Conservation (phyloP, 2,797 vertebrate species). For the Melanotaenia trifasciata region DNA sequence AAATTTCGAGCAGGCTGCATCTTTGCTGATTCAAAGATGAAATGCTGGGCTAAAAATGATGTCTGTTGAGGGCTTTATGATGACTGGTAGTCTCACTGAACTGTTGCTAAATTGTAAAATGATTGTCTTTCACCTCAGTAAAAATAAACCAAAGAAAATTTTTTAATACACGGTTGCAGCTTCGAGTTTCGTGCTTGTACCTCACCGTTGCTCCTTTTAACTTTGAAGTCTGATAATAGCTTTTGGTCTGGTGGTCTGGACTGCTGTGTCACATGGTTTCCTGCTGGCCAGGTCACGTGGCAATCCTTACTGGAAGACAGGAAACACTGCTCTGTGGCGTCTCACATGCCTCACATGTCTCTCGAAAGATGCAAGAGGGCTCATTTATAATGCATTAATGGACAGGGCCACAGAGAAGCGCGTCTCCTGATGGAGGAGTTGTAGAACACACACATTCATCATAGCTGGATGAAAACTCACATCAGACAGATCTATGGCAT, state of each 20-base stretch:
- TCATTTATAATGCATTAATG: slow-evolving; percentile 81
- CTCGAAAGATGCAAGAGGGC: slow-evolving; percentile 60
- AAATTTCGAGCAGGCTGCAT: slow-evolving; percentile 1
- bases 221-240: slow-evolving; percentile 10
- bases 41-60: neutral
- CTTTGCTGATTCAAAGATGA: slow-evolving; percentile 1
- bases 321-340: slow-evolving; percentile 73
- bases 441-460: slow-evolving; percentile 65
- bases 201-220: slow-evolving; percentile 7
- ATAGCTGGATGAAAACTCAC: slow-evolving; percentile 43
- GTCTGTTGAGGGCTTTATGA: neutral
- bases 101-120: neutral
- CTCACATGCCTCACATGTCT: slow-evolving; percentile 73
- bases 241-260: slow-evolving; percentile 56
- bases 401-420: slow-evolving; percentile 71
- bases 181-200: neutral
- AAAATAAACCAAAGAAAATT: slow-evolving; percentile 7
- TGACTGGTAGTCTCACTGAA: no score
- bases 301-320: slow-evolving; percentile 81
- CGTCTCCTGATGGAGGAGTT: slow-evolving; percentile 56
- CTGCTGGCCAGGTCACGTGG: slow-evolving; percentile 39
- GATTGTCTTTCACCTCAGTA: neutral
- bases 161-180: slow-evolving; percentile 5
- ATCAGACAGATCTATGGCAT: slow-evolving; percentile 51
- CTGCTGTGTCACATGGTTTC: slow-evolving; percentile 69